A percentile compares a stretch with the other conserved stretches of the same genome.
Conservation (phyloP, 2,888 invertebrate species). For the Lingula anatina region DNA sequence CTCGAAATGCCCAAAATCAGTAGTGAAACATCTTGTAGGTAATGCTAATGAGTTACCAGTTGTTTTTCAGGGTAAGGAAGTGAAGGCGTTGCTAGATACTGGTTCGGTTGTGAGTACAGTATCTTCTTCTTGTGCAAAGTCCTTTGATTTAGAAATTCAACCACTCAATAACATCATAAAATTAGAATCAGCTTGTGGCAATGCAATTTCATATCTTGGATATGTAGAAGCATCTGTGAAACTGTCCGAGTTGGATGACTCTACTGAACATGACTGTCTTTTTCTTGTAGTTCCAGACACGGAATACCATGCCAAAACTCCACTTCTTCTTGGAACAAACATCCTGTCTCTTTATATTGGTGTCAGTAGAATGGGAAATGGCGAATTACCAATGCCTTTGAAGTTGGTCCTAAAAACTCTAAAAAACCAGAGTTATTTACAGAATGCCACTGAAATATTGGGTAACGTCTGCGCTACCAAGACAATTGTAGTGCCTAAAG, state of each 20-base stretch:
- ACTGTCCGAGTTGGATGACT: neutral
- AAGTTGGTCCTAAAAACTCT: no score
- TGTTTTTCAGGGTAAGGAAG: neutral
- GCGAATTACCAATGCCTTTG: no score
- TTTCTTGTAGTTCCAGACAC: conserved; percentile 1
- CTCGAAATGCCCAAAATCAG: no score
- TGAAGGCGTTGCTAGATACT: conserved; percentile 1
- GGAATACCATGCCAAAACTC: conserved; percentile 3
- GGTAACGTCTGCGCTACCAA: no score
- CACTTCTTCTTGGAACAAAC: conserved; percentile 8
- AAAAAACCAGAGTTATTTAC: no score
- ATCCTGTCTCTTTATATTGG: neutral
- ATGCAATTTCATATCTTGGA: neutral
- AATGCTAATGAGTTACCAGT: neutral
- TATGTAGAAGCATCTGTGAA: neutral
- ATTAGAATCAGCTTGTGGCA: conserved; percentile 1
- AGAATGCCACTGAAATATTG: no score
- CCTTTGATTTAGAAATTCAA: neutral
- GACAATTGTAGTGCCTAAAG: no score
- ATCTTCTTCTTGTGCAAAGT: neutral
- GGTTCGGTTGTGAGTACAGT: conserved; percentile 1
- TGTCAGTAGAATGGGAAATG: no score
- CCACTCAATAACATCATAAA: neutral
- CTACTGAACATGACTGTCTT: neutral
- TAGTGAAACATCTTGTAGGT: neutral